Percentiles rank a stretch among this genome's conserved stretches.
These are phyloP conservation scores for Mimachlamys varia DNA, from an alignment of 2,888 invertebrate genomes.

Conservation along the genomic window DNA sequence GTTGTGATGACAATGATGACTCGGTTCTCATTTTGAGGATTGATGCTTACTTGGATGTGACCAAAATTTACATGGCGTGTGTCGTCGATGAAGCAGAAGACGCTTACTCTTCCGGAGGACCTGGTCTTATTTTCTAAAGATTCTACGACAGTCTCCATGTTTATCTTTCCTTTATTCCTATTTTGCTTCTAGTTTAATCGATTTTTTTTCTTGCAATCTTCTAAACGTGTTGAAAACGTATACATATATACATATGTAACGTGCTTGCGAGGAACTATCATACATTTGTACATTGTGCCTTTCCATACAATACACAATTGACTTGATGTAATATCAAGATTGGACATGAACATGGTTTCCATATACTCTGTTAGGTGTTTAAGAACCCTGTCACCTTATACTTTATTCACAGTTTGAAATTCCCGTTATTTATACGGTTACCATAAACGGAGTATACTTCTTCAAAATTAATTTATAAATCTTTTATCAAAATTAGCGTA, in stretches of 20 bases:
- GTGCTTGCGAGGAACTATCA: not conserved
- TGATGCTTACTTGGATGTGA: no score
- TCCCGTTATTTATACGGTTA: not conserved
- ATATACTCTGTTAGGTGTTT: not conserved
- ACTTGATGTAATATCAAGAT: not conserved
- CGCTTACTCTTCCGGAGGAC: no score
- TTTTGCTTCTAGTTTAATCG: no score
- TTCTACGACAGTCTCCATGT: no score
- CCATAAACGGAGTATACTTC: not conserved
- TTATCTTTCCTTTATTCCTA: no score
- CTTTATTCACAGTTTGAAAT: not conserved
- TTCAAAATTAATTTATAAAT: slow-evolving; percentile 12
- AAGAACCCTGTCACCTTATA: not conserved
- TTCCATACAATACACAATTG: not conserved
- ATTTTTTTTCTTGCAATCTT: not conserved
- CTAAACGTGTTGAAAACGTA: not conserved
- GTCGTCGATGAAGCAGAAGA: no score
- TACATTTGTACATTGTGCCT: not conserved
- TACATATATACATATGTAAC: not conserved
- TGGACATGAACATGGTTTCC: not conserved
- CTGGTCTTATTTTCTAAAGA: no score
- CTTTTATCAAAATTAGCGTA: slow-evolving; percentile 7
- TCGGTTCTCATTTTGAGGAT: no score
- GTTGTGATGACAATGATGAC: no score
- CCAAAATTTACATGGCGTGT: no score